Evolutionary conservation across 1,140 invertebrate genomes (phyloP), one percentile per base, ranked within the genome.

Genomic region (Wasmannia auropunctata): DNA sequence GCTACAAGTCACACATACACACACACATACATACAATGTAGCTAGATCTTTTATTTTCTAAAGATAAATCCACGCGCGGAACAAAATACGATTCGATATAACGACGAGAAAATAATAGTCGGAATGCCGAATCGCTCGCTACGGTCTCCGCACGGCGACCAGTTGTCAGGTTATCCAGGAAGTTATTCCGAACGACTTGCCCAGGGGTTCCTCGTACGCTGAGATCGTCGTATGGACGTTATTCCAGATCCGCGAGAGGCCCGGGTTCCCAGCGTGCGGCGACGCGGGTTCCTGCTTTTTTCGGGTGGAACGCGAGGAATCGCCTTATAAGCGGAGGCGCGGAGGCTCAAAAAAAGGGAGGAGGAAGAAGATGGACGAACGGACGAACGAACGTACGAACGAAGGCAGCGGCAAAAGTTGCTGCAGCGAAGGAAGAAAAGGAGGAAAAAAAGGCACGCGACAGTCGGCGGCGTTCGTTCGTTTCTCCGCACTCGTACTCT

Each of bases 261-360:
- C 28, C 19, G 54, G 43, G 74, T 85, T 87, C 85, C 77, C 86
- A 89, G 86, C 79, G 65, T 72, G 79, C 86, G 87, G 83, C 69
- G 75, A 43, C 84, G 72, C 74, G 85, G 63, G 86, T 76, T 88
- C 63, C 74, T 91, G 88, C 90, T 92, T 93, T 93, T 94, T 93
- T 92, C 91, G 87, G 76, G 14, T 91, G 89, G 93, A 93, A 94
- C 93, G 93, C 91, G 86, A 91, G 76, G 93, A 93, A 94, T 94
- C 90, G 92, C 93, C 94, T 94, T 94, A 94, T 94, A 94, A 93
- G 94, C 92, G 92, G 6, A 34, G 87, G 86, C 90, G 74, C 85
- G 88, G 89, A 89, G 86, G 62, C 58, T 87, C 56, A 85, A 91
- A 91, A 92, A 88, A 76, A 74, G 86, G 81, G 77, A 91, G 74